phyloP scores from a whole-genome alignment of 2,113 vertebrate genomes.

The Oncorhynchus nerka region DNA sequence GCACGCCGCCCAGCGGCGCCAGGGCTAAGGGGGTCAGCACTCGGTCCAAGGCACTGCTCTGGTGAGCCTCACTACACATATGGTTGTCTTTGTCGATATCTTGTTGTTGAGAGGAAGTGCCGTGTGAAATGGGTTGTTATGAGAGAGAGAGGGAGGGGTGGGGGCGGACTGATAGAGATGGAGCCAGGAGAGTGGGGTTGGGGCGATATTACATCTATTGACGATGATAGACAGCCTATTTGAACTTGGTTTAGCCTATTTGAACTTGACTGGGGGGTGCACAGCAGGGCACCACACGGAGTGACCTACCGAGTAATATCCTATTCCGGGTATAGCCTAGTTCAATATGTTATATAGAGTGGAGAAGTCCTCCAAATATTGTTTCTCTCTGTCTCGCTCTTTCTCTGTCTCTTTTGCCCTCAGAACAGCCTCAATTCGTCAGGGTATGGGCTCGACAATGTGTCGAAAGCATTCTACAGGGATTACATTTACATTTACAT shows the following conservation, averaged over 20 bases:
- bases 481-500: too few relatives aligned
- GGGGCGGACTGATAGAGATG: background rate
- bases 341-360: too few relatives aligned
- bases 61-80: conserved; percentile 71
- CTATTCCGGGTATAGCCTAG: too few relatives aligned
- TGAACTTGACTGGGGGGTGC: too few relatives aligned
- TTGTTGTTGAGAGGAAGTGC: background rate
- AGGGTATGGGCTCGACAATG: conserved; percentile 83
- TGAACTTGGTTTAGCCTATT: too few relatives aligned
- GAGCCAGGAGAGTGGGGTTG: background rate
- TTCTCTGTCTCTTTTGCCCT: conserved; percentile 7
- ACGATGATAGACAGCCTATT: too few relatives aligned
- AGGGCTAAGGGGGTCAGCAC: conserved; percentile 92
- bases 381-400: conserved; percentile 13
- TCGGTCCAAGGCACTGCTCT: conserved; percentile 90
- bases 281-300: too few relatives aligned
- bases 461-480: too few relatives aligned
- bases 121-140: background rate
- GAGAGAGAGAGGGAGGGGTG: background rate
- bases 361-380: too few relatives aligned
- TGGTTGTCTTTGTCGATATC: too few relatives aligned
- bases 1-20: conserved; percentile 72
- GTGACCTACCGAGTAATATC: too few relatives aligned
- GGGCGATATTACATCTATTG: background rate
- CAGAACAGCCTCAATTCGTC: conserved; percentile 81